phyloP scores from a whole-genome alignment of 1,140 invertebrate species.

The Capitella teleta region DNA sequence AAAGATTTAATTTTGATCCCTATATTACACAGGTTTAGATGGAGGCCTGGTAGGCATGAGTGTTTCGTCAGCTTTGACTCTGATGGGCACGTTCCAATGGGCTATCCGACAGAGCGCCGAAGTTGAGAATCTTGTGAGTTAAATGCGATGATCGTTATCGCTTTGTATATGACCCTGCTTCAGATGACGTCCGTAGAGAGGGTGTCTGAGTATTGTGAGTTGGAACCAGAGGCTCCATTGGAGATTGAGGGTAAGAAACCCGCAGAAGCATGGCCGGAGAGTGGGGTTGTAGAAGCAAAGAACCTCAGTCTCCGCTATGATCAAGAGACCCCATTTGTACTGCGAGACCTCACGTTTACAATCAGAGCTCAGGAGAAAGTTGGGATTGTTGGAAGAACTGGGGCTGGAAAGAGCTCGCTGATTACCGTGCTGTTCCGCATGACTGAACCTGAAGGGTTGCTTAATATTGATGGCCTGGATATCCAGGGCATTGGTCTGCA shows the following conservation, averaged over 20 bases:
- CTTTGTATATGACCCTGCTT: too few relatives aligned
- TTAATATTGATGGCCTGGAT: conserved; percentile 59
- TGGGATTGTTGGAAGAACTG: conserved; percentile 70
- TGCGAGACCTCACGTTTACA: conserved; percentile 5
- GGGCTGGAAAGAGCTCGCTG: conserved; percentile 83
- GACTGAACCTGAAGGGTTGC: conserved; percentile 36
- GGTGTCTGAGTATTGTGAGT: conserved; percentile 90
- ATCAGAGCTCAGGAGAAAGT: conserved; percentile 10
- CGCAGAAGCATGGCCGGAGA: conserved; percentile 6
- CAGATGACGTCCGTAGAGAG: conserved; percentile 69
- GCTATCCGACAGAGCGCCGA: conserved; percentile 71
- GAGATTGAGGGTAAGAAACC: background rate
- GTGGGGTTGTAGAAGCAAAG: conserved; percentile 1
- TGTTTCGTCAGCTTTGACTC: conserved; percentile 62
- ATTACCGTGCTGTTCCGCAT: conserved; percentile 46
- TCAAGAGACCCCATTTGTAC: background rate
- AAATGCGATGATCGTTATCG: too few relatives aligned
- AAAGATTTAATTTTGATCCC: too few relatives aligned
- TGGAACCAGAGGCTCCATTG: conserved; percentile 45
- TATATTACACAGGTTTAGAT: conserved; percentile 19
- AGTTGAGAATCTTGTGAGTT: conserved; percentile 52
- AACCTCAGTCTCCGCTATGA: conserved; percentile 9
- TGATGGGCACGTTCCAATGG: conserved; percentile 73
- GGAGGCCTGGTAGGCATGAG: conserved; percentile 63
- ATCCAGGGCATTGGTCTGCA: conserved; percentile 55